phyloP scores from a whole-genome alignment of 2,113 vertebrate species.

The Regulus satrapa region DNA sequence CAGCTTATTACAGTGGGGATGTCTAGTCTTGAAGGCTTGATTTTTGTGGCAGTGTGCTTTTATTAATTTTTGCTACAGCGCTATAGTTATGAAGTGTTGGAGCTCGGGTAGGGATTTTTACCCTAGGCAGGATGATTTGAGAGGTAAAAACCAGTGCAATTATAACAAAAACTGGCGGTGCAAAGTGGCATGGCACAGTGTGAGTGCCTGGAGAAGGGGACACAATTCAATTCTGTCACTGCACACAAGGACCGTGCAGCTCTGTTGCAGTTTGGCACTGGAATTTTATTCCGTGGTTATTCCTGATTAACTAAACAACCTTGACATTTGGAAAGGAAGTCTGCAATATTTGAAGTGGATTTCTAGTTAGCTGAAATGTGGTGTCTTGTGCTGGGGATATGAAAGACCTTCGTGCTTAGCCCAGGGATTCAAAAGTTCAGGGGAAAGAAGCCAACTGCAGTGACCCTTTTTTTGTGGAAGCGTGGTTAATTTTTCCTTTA shows the following conservation, averaged over 20 bases:
- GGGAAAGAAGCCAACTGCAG: neutral
- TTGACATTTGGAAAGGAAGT: conserved; percentile 42
- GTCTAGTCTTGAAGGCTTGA: neutral
- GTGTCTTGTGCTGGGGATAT: neutral
- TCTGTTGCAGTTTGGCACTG: neutral
- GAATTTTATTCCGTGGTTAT: conserved; percentile 17
- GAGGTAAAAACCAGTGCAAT: rapidly evolving
- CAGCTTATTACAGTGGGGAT: neutral
- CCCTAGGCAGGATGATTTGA: neutral
- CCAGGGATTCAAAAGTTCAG: conserved; percentile 14
- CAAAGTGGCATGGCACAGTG: neutral
- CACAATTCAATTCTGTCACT: neutral
- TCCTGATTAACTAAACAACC: conserved; percentile 35
- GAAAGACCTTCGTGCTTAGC: conserved; percentile 26
- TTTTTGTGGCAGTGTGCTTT: neutral
- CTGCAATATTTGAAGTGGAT: conserved; percentile 24
- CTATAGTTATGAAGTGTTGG: neutral
- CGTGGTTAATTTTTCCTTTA: conserved; percentile 27
- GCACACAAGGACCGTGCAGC: neutral
- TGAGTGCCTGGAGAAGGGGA: neutral
- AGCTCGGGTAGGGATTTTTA: neutral
- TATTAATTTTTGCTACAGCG: neutral
- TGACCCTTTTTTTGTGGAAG: conserved; percentile 4
- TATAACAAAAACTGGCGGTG: neutral
- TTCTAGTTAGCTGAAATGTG: conserved; percentile 13